phyloP scores from a whole-genome alignment of 2,888 invertebrate genomes.

The Agrotis clavis region DNA sequence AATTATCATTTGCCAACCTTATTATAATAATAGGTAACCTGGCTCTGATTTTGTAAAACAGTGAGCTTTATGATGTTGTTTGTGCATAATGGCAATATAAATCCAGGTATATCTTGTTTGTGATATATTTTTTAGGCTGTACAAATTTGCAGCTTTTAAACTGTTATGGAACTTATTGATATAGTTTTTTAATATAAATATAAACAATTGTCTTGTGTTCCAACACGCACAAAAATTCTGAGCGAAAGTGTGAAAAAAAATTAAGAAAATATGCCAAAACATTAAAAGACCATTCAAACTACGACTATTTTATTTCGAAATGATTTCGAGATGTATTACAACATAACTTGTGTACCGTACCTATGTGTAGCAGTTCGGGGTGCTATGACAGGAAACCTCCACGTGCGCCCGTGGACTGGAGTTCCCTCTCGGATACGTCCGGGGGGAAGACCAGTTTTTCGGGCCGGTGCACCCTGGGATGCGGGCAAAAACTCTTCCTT shows the following conservation, averaged over 20 bases:
- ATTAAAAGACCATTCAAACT: background rate
- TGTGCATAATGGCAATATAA: too few species aligned
- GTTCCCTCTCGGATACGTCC: too few species aligned
- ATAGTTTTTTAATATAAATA: background rate
- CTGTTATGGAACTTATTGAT: background rate
- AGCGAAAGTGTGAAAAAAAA: background rate
- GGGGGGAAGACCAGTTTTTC: too few species aligned
- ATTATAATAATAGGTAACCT: too few species aligned
- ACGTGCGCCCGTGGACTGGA: too few species aligned
- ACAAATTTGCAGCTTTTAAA: background rate
- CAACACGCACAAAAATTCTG: background rate
- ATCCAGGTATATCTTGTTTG: background rate
- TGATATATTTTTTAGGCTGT: background rate
- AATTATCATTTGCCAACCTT: background rate
- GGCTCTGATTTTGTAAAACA: background rate
- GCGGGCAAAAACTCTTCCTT: too few species aligned
- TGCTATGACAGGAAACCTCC: too few species aligned
- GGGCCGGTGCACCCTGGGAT: too few species aligned
- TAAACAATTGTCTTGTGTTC: background rate
- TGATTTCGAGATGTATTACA: too few species aligned
- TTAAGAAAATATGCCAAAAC: conserved; percentile 51
- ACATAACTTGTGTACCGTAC: too few species aligned
- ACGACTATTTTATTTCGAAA: too few species aligned
- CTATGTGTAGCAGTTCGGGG: too few species aligned
- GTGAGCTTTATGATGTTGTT: background rate